A percentile compares a stretch with the other conserved stretches of the same genome.
Conservation (phyloP, 2,797 vertebrate species). For the Argya squamiceps region DNA sequence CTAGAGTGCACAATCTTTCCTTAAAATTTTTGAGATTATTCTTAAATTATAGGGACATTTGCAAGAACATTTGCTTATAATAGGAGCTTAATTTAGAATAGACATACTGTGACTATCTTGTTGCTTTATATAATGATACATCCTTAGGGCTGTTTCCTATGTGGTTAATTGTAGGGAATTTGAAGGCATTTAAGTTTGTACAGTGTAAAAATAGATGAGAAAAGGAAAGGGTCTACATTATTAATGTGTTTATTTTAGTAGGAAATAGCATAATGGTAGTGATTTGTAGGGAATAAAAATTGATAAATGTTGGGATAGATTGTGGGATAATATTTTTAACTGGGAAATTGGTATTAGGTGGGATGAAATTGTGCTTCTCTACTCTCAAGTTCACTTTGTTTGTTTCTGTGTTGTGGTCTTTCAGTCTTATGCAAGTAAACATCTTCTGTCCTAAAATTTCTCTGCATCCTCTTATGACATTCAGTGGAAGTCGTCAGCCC, state of each 20-base stretch:
- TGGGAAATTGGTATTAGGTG: background rate
- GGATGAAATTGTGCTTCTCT: background rate
- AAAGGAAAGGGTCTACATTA: background rate
- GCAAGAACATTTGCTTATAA: background rate
- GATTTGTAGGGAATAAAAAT: background rate
- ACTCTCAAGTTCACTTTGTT: background rate
- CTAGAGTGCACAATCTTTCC: background rate
- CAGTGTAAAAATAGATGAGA: background rate
- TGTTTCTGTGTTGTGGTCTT: background rate
- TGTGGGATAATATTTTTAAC: background rate
- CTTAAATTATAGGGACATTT: background rate
- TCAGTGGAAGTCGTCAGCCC: background rate
- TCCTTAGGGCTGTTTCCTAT: background rate
- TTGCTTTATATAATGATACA: background rate
- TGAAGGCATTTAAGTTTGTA: background rate
- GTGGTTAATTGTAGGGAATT: background rate
- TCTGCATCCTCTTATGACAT: accelerated
- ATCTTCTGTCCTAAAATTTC: background rate
- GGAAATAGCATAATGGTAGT: background rate
- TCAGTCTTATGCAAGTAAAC: background rate
- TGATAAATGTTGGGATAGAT: background rate
- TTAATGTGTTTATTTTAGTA: background rate
- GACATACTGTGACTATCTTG: background rate
- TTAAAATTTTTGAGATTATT: background rate
- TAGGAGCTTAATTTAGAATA: background rate